Evolutionary conservation across 2,888 invertebrate species (phyloP).

Genomic region (Xestia c-nigrum): DNA sequence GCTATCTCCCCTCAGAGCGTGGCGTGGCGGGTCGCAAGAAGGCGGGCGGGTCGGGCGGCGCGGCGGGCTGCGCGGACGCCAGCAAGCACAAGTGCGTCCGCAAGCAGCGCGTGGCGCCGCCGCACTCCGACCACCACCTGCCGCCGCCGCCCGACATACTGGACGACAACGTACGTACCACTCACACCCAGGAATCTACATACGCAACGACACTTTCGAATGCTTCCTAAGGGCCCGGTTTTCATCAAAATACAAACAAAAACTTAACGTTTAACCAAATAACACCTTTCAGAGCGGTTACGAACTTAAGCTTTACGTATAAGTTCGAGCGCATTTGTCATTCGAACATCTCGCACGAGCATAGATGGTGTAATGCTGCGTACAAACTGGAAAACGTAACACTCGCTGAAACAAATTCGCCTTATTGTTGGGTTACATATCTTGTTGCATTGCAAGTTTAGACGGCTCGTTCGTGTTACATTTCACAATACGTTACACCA

Average conservation of each 20-base stretch:
- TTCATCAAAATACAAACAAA: neutral
- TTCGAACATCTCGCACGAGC: neutral
- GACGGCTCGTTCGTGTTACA: too few relatives aligned
- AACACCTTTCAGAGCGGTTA: neutral
- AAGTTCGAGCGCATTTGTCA: neutral
- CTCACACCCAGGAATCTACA: neutral
- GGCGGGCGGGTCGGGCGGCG: slow-evolving; percentile 71
- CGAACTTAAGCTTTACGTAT: neutral
- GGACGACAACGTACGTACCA: slow-evolving; percentile 80
- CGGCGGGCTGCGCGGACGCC: slow-evolving; percentile 54
- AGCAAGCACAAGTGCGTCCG: slow-evolving; percentile 85
- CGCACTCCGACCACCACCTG: slow-evolving; percentile 87
- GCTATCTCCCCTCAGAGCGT: slow-evolving; percentile 56
- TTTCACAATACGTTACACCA: too few relatives aligned
- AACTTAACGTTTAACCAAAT: neutral
- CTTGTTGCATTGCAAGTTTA: too few relatives aligned
- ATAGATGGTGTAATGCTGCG: neutral
- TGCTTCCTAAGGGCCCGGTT: neutral
- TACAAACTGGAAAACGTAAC: too few relatives aligned
- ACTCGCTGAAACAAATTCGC: too few relatives aligned
- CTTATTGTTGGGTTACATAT: too few relatives aligned
- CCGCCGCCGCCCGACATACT: slow-evolving; percentile 88
- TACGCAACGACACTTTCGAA: neutral
- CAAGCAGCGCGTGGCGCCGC: slow-evolving; percentile 84
- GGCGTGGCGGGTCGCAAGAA: slow-evolving; percentile 67